These are phyloP conservation scores for Aleiodes alternator DNA, from an alignment of 2,888 invertebrate genomes.

Conservation along the genomic window DNA sequence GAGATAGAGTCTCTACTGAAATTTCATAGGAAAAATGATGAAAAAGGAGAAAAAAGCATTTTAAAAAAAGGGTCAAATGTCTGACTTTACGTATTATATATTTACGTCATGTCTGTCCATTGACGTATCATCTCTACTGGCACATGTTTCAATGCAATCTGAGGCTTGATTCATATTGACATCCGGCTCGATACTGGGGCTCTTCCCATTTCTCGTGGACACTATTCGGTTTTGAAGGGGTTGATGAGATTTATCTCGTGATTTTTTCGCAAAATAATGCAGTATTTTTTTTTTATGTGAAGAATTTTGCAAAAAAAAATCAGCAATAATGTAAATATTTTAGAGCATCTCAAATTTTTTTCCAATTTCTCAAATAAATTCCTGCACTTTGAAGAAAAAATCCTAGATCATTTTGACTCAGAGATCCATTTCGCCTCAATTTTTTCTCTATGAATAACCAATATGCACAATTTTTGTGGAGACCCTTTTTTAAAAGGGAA, in stretches of 20 bases:
- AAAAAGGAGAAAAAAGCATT: no score
- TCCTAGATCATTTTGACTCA: no score
- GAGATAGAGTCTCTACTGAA: background rate
- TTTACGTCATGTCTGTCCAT: slow-evolving; percentile 3
- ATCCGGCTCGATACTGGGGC: slow-evolving; percentile 38
- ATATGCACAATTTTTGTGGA: no score
- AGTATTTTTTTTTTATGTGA: no score
- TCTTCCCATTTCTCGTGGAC: slow-evolving; percentile 34
- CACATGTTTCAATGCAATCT: background rate
- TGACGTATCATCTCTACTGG: background rate
- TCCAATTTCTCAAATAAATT: no score
- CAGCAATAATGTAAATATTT: no score
- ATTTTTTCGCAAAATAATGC: background rate
- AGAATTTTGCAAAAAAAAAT: no score
- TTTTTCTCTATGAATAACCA: no score
- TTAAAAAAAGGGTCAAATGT: slow-evolving; percentile 2
- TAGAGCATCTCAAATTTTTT: no score
- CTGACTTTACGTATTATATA: slow-evolving; percentile 4
- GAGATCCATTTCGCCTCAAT: no score
- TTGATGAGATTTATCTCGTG: background rate
- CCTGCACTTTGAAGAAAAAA: no score
- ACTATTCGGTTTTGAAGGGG: background rate
- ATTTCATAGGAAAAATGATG: background rate
- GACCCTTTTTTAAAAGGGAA: no score
- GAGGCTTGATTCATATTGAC: slow-evolving; percentile 37